A percentile compares a stretch with the other conserved stretches of the same genome.
phyloP scores from a whole-genome alignment of 2,888 invertebrate species.

The Zeuzera pyrina region DNA sequence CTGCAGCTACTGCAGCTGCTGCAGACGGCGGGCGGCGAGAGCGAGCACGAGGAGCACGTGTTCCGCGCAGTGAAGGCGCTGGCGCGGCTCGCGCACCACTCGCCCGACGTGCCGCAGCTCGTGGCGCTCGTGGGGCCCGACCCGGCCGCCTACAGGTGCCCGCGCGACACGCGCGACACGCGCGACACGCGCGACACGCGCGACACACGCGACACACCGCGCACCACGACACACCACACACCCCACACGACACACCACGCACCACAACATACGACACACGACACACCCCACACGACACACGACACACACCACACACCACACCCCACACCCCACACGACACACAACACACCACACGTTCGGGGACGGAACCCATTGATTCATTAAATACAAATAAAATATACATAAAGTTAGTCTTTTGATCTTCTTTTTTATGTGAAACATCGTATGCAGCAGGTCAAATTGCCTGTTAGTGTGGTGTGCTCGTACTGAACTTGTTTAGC shows the following conservation, averaged over 20 bases:
- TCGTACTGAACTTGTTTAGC: too few relatives aligned
- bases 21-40: constrained; percentile 86
- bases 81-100: constrained; percentile 81
- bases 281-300: background rate
- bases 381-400: too few relatives aligned
- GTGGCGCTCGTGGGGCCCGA: constrained; percentile 93
- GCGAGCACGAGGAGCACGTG: constrained; percentile 85
- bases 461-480: too few relatives aligned
- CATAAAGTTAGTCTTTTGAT: too few relatives aligned
- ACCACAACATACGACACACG: background rate
- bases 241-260: background rate
- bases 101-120: constrained; percentile 89
- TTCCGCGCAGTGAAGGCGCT: constrained; percentile 86
- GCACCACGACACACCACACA: background rate
- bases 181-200: background rate
- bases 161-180: background rate
- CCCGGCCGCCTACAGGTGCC: constrained; percentile 80
- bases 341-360: too few relatives aligned
- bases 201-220: background rate
- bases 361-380: too few relatives aligned
- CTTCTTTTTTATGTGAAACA: too few relatives aligned
- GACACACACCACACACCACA: too few relatives aligned
- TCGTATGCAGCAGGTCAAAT: too few relatives aligned
- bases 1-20: constrained; percentile 89
- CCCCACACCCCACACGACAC: too few relatives aligned